Evolutionary conservation across 2,888 invertebrate species (phyloP), one percentile per base, ranked within the genome.

Genomic region (Drosophila macrothrix): DNA sequence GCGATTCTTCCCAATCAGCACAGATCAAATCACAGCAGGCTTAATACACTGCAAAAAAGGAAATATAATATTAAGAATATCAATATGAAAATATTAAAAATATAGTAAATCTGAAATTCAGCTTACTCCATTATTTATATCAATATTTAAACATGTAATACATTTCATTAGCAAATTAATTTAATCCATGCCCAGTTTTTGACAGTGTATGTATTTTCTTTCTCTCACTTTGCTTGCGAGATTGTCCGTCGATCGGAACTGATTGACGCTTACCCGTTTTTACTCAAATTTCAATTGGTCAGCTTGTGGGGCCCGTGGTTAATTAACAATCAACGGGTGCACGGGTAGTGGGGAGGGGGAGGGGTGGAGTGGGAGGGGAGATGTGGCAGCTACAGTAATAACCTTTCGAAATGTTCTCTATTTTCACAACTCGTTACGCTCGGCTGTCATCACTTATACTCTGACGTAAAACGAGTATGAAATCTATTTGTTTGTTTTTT

Each of bases 241-340:
- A 53, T 56, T 52, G 41, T 9, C 62, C 3, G 60, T 61, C 64
- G 64, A 68, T 81, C 84, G 78, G 5, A 4, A 87, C 84, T 83
- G 85, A 84, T 80, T 69, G 58, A 78, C 76, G 39, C 41, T 72
- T 62, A 50, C 39, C 43, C 28, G 29, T 63, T 74, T 58, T 72
- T 61, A 12, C 55, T 49, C 35, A 58, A 66, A 54, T 67, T 63
- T 84, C 67, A 84, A 84, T 88, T 85, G 88, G 64, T 72, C 82
- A 79, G 83, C 76, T 79, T 81, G 54, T 67, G 50, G 29, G 12
- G 28, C 12, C 16, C 55, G 14, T 14, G 63, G 22, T 73, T 74
- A 63, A 74, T 74, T 59, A 67, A 73, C 37, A 73, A 65, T 14
- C 35, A 41, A 35, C 25, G 52, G 53, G 31, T 10, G 19, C 16